A percentile compares a stretch with the other conserved stretches of the same genome.
These are phyloP conservation scores for Littorina saxatilis DNA, from an alignment of 1,140 invertebrate genomes.

Conservation along the genomic window DNA sequence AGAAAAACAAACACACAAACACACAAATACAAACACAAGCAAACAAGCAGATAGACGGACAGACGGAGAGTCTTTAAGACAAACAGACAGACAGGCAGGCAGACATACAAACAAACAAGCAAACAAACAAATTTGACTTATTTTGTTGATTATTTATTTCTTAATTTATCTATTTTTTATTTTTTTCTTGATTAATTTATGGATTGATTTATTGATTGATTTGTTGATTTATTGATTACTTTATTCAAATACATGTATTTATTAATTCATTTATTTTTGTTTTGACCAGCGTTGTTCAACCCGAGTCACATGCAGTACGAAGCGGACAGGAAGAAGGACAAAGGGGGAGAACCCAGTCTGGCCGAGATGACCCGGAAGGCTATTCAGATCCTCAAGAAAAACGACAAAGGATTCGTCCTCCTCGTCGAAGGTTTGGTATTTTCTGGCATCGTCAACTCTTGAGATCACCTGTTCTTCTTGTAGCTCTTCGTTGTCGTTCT, in stretches of 20 bases:
- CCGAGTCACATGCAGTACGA: slow-evolving; percentile 87
- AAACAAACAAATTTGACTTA: background rate
- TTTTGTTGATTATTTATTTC: too few species aligned
- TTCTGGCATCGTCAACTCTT: too few species aligned
- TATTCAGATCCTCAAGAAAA: slow-evolving; percentile 86
- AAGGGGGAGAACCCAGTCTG: slow-evolving; percentile 78
- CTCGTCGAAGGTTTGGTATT: slow-evolving; percentile 96
- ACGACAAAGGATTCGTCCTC: slow-evolving; percentile 88
- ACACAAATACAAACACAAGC: too few species aligned
- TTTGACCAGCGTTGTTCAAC: slow-evolving; percentile 78
- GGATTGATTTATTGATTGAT: too few species aligned
- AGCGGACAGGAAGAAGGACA: slow-evolving; percentile 80
- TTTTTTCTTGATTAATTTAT: too few species aligned
- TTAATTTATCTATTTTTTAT: too few species aligned
- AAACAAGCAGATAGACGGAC: too few species aligned
- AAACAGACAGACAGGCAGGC: background rate
- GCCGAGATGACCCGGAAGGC: slow-evolving; percentile 91
- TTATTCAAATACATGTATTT: too few species aligned
- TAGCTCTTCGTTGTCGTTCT: background rate
- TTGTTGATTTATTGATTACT: too few species aligned
- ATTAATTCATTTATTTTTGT: too few species aligned
- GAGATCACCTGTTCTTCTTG: too few species aligned
- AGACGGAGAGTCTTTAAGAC: too few species aligned
- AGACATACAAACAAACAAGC: background rate
- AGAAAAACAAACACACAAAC: background rate